Evolutionary conservation across 1,140 invertebrate species (phyloP), one percentile per base, ranked within the genome.

Genomic region (Drosophila ficusphila): DNA sequence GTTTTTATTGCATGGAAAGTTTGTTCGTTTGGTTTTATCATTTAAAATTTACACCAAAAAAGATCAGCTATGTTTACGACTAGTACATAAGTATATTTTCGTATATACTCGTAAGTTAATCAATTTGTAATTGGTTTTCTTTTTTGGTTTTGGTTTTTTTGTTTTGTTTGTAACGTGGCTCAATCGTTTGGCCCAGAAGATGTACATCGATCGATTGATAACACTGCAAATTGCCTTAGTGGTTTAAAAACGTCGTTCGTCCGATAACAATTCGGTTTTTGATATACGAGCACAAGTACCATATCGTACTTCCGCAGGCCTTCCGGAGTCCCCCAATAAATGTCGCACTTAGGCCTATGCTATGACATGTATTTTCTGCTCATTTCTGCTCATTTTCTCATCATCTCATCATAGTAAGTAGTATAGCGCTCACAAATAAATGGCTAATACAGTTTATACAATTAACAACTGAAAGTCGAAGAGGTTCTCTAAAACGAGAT

Each of bases 21-120:
- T 60, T 38, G 19, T 56, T 71, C 27, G 33, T 38, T 72, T 65
- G 44, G 47, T 72, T 61, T 72, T 48, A 41, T 72, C 56, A 51
- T 65, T 85, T 75, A 83, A 83, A 85, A 85, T 76, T 54, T 79
- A 85, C 79, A 83, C 79, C 79, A 83, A 83, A 85, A 72, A 83
- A 78, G 69, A 77, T 67, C 74, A 69, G 70, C 74, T 78, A 83
- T 78, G 64, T 52, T 75, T 78, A 83, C 70, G 65, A 71, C 79
- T 83, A 83, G 56, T 57, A 74, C 54, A 58, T 77, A 38, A 49
- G 75, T 76, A 42, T 60, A 61, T 79, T 48, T 64, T 18, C 53
- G 46, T 54, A 33, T 48, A 70, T 70, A 67, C 49, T 54, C 44
- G 65, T 58, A 57, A 39, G 65, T 67, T 57, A 44, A 67, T 57